phyloP scores from a whole-genome alignment of 2,797 vertebrate genomes.

The Emydoidea blandingii region DNA sequence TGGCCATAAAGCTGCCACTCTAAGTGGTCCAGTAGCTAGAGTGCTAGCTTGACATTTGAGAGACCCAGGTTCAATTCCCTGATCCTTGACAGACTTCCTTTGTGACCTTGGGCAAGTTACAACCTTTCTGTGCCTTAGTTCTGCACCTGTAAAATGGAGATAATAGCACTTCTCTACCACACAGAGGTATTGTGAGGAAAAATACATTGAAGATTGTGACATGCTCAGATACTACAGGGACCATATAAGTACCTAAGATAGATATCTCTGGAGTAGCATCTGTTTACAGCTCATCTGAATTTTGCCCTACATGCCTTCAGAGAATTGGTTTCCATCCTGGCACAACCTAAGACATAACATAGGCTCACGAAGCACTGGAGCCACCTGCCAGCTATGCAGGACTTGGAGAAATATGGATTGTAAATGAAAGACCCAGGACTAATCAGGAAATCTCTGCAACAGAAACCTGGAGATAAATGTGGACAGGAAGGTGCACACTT shows the following conservation, averaged over 20 bases:
- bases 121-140: background rate
- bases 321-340: background rate
- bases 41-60: too few species aligned
- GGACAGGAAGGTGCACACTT: background rate
- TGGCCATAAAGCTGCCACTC: too few species aligned
- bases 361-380: background rate
- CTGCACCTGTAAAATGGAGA: background rate
- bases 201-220: background rate
- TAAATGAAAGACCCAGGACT: background rate
- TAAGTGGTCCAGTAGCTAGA: too few species aligned
- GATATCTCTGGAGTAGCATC: background rate
- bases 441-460: background rate
- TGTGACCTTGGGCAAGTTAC: too few species aligned
- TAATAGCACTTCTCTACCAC: background rate
- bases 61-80: too few species aligned
- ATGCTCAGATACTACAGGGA: background rate
- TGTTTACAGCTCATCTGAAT: background rate
- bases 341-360: background rate
- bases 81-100: too few species aligned
- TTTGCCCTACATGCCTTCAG: background rate
- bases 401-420: background rate
- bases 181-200: background rate
- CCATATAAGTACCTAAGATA: background rate
- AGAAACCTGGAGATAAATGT: background rate
- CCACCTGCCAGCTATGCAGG: background rate